phyloP scores from a whole-genome alignment of 1,140 invertebrate genomes.

The Adoxophyes honmai region DNA sequence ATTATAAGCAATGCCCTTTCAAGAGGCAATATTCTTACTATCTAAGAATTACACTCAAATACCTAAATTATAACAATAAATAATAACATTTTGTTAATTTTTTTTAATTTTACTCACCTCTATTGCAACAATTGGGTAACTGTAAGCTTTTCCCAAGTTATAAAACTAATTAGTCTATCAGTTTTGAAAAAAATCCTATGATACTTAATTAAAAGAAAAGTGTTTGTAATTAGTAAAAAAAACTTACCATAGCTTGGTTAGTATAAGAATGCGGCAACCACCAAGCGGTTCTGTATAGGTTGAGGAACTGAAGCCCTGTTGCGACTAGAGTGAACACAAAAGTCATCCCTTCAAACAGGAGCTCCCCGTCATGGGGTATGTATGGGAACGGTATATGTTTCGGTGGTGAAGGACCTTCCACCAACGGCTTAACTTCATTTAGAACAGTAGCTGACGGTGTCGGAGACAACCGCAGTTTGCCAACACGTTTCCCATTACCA shows the following conservation, averaged over 20 bases:
- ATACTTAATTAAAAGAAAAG: too few species aligned
- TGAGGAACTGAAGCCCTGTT: constrained; percentile 91
- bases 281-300: constrained; percentile 97
- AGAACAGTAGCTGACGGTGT: constrained; percentile 19
- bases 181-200: too few species aligned
- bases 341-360: constrained; percentile 92
- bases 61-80: too few species aligned
- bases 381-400: constrained; percentile 92
- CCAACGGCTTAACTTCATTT: constrained; percentile 38
- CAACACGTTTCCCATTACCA: constrained; percentile 40
- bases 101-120: too few species aligned
- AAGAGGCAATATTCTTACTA: too few species aligned
- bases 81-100: too few species aligned
- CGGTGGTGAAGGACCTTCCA: constrained; percentile 70
- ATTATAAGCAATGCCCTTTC: too few species aligned
- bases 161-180: too few species aligned
- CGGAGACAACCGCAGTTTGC: constrained; percentile 33
- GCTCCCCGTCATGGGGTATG: constrained; percentile 88
- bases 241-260: constrained; percentile 89
- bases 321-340: constrained; percentile 88
- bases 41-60: too few species aligned
- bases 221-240: too few species aligned
- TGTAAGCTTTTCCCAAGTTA: too few species aligned
- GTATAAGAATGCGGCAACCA: constrained; percentile 96
- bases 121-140: too few species aligned